Conservation (phyloP, 92 coral and sea anemone genomes). For the Galaxea fascicularis region DNA sequence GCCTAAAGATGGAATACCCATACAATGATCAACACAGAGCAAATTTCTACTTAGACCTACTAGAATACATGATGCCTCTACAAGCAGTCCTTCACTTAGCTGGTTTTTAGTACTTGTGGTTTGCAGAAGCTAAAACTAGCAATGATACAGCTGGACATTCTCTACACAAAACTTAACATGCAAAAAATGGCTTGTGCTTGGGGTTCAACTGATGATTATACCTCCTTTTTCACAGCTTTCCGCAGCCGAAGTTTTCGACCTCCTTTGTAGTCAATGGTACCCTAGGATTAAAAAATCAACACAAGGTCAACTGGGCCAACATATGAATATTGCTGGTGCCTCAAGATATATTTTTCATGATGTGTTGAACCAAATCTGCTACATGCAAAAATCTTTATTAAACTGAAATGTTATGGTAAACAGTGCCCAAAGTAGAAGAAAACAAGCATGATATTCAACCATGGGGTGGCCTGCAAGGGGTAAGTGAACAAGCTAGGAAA, state of each 20-base stretch:
- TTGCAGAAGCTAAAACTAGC: too few species aligned
- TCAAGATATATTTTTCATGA: neutral
- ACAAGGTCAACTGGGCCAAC: neutral
- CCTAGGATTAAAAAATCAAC: constrained; percentile 52
- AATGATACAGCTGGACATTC: too few species aligned
- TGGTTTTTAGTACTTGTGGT: too few species aligned
- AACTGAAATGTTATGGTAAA: neutral
- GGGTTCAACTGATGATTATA: neutral
- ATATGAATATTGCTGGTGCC: neutral
- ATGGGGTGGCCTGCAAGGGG: too few species aligned
- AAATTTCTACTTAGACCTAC: too few species aligned
- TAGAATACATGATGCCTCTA: too few species aligned
- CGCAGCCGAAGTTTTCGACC: constrained; percentile 78
- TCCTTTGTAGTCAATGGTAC: constrained; percentile 78
- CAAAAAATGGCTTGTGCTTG: neutral
- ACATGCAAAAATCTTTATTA: neutral
- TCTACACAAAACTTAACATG: neutral
- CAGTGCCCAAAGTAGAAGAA: neutral
- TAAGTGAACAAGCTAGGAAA: too few species aligned
- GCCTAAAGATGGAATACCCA: neutral
- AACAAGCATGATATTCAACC: neutral
- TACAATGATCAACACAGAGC: too few species aligned
- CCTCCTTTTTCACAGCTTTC: constrained; percentile 83
- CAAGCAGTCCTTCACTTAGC: too few species aligned
- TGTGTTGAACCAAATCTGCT: neutral